phyloP scores from a whole-genome alignment of 2,797 vertebrate species.

The Triplophysa yarkandensis region DNA sequence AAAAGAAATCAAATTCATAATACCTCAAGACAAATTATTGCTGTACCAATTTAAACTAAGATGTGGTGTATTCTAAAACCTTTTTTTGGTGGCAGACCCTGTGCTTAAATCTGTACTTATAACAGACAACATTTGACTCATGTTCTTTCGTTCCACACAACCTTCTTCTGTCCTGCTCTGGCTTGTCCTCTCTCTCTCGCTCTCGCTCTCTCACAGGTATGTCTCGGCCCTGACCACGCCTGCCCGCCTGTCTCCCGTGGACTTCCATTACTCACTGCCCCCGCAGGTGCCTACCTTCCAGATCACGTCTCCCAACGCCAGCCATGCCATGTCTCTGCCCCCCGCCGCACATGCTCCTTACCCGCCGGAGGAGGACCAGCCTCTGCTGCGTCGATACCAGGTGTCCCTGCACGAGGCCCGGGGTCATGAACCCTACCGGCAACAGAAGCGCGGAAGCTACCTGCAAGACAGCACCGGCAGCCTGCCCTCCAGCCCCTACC shows the following conservation, averaged over 20 bases:
- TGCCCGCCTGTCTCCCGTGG: conserved; percentile 92
- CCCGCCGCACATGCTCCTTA: conserved; percentile 88
- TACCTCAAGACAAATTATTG: too few species aligned
- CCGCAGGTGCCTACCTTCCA: conserved; percentile 96
- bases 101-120: background rate
- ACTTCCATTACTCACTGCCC: conserved; percentile 95
- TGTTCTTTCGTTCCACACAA: conserved; percentile 28
- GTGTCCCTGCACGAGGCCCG: conserved; percentile 85
- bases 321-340: conserved; percentile 90
- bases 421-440: conserved; percentile 89
- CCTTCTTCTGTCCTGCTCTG: conserved; percentile 27
- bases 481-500: conserved; percentile 91
- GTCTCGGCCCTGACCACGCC: conserved; percentile 97
- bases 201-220: conserved; percentile 76
- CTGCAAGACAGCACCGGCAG: conserved; percentile 92
- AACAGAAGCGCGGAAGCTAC: conserved; percentile 79
- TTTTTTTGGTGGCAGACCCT: conserved; percentile 2
- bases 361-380: conserved; percentile 89
- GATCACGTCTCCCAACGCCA: conserved; percentile 94
- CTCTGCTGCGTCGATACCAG: conserved; percentile 88
- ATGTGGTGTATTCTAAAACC: too few species aligned
- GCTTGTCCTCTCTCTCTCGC: conserved; percentile 16
- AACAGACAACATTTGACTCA: conserved; percentile 41
- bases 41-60: too few species aligned
- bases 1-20: too few species aligned